Base-by-base conservation (phyloP, 2,797 vertebrate species). In the Chelon auratus region DNA sequence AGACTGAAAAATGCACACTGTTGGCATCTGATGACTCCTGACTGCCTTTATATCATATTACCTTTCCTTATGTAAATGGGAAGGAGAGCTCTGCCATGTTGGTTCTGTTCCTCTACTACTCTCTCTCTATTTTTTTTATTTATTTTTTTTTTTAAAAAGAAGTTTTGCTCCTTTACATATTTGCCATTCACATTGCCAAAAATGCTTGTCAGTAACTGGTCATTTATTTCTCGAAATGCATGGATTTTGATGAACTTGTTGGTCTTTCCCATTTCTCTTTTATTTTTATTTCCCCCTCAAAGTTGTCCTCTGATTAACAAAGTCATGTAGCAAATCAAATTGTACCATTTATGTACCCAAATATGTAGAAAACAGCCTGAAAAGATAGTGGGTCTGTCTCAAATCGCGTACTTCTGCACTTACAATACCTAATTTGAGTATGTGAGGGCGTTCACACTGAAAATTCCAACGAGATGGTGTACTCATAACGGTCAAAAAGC, bases 21-120 rank as follows among this genome's bases (percentile, higher is more conserved):
- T 24, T 60, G 67, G 53, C 72, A 66, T 79, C 68, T 79, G 72
- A 75, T 77, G 66, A 63, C 65, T 65, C 73, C 36, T 78, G 62
- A 81, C 76, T 66, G 54, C 53, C 47, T 63, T 66, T n/a, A 45
- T 56, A 47, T 54, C 26, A 69, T 10, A 6, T 81, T 80, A 72
- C 69, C 60, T 75, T 48, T 57, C 11, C 55, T 78, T 51, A 39
- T 54, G 33, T 52, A 58, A 75, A 73, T 59, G 37, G 42, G 30
- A 55, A 30, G 24, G 6, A 62, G 57, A 68, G 51, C 72, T 63
- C 22, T 68, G 74, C 26, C 56, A 55, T 6, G 17, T 60, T 45
- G 20, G 37, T 62, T 59, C 40, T 53, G 2, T 55, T 52, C 18
- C 45, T 3, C n/a, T 18, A 40, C 12, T 26, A 26, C 24, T 26